These are phyloP conservation scores for Liodrosophila aerea DNA, from an alignment of 2,888 invertebrate species.

Conservation along the genomic window DNA sequence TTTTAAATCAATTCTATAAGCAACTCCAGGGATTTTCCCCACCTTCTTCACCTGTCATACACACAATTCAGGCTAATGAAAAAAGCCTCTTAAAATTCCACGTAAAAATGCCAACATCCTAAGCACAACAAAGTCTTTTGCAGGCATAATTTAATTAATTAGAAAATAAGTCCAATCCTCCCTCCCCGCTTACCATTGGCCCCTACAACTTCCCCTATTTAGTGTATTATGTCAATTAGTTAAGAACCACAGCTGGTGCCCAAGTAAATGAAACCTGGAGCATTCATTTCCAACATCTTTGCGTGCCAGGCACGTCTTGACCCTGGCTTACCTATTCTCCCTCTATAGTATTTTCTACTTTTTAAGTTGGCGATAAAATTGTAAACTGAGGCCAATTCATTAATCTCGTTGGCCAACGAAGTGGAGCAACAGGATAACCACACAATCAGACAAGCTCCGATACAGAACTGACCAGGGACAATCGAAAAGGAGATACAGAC, in stretches of 20 bases:
- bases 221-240: conserved; percentile 47
- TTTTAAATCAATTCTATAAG: conserved; percentile 15
- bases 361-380: conserved; percentile 42
- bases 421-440: conserved; percentile 39
- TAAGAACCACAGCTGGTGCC: conserved; percentile 31
- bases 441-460: conserved; percentile 37
- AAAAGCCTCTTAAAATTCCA: conserved; percentile 42
- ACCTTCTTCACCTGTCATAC: too few species aligned
- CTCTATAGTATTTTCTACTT: background rate
- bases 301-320: conserved; percentile 15
- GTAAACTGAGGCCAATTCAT: conserved; percentile 53
- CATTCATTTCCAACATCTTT: conserved; percentile 27
- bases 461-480: conserved; percentile 3
- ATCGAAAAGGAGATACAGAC: background rate
- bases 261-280: conserved; percentile 25
- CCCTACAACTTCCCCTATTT: conserved; percentile 1
- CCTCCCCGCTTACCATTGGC: background rate
- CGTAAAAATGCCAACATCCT: conserved; percentile 18
- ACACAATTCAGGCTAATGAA: conserved; percentile 37
- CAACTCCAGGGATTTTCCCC: background rate
- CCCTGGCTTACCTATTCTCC: background rate
- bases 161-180: conserved; percentile 16
- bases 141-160: conserved; percentile 58
- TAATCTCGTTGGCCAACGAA: conserved; percentile 41
- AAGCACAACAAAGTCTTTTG: conserved; percentile 26